phyloP scores from a whole-genome alignment of 1,140 invertebrate species.

The Drosophila pectinifera region DNA sequence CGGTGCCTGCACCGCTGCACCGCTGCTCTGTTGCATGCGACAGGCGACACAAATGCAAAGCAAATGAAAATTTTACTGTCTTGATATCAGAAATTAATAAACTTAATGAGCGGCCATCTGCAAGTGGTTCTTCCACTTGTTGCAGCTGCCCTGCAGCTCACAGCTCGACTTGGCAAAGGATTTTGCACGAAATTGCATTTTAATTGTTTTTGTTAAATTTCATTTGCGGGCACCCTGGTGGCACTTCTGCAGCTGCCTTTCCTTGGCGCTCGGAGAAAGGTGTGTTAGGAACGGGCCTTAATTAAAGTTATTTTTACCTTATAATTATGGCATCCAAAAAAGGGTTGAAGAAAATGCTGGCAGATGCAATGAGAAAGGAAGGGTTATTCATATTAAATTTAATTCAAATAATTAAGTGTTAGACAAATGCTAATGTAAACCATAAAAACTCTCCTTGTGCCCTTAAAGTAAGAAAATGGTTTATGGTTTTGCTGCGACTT shows the following conservation, averaged over 20 bases:
- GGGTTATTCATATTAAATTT: neutral
- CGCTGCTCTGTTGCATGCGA: conserved; percentile 70
- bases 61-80: conserved; percentile 36
- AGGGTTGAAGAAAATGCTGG: conserved; percentile 39
- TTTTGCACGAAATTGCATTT: conserved; percentile 74
- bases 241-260: conserved; percentile 59
- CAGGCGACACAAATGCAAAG: conserved; percentile 65
- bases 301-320: conserved; percentile 47
- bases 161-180: conserved; percentile 36
- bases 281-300: conserved; percentile 56
- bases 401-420: neutral
- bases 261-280: conserved; percentile 49
- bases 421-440: too few species aligned
- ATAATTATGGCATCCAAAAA: conserved; percentile 27
- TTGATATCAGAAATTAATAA: conserved; percentile 72
- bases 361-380: conserved; percentile 17
- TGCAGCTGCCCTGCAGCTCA: conserved; percentile 51
- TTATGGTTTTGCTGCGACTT: neutral
- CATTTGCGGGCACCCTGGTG: conserved; percentile 22
- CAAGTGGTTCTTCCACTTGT: conserved; percentile 43
- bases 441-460: too few species aligned
- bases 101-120: conserved; percentile 73
- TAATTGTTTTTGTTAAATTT: conserved; percentile 61
- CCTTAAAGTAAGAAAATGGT: too few species aligned
- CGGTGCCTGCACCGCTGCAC: conserved; percentile 50